A percentile compares a stretch with the other conserved stretches of the same genome.
These are phyloP conservation scores for Macquaria ambigua DNA, from an alignment of 2,113 vertebrate species.

Conservation along the genomic window DNA sequence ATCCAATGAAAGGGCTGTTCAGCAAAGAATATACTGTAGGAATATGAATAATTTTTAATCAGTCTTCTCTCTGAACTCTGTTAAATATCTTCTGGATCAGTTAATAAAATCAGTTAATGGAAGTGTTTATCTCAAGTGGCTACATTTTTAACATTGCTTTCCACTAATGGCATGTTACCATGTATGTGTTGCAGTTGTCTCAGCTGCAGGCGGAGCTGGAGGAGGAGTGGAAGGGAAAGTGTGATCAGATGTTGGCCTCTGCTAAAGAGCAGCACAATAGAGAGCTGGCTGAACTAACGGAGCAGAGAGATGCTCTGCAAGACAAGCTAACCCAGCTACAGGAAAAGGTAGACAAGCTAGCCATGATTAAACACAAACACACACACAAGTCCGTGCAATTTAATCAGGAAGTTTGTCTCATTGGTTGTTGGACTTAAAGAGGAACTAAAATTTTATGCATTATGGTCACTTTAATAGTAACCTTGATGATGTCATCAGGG, in stretches of 20 bases:
- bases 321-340: slow-evolving; percentile 85
- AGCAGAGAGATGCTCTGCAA: slow-evolving; percentile 87
- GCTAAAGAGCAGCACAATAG: slow-evolving; percentile 86
- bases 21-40: background rate
- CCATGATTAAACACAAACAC: background rate
- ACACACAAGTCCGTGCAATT: background rate
- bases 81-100: background rate
- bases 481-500: background rate
- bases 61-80: background rate
- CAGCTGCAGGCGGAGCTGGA: slow-evolving; percentile 90
- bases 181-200: slow-evolving; percentile 79
- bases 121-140: background rate
- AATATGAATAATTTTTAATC: background rate
- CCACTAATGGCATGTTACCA: background rate
- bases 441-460: background rate
- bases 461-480: background rate
- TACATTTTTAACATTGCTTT: background rate
- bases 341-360: slow-evolving; percentile 82
- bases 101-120: background rate
- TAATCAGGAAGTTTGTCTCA: background rate
- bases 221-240: slow-evolving; percentile 88
- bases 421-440: background rate
- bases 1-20: background rate
- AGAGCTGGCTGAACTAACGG: slow-evolving; percentile 84
- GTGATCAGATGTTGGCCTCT: slow-evolving; percentile 82